Evolutionary conservation across 2,888 invertebrate genomes (phyloP), one percentile per base, ranked within the genome.

Genomic region (Flabesymbios commensalis): DNA sequence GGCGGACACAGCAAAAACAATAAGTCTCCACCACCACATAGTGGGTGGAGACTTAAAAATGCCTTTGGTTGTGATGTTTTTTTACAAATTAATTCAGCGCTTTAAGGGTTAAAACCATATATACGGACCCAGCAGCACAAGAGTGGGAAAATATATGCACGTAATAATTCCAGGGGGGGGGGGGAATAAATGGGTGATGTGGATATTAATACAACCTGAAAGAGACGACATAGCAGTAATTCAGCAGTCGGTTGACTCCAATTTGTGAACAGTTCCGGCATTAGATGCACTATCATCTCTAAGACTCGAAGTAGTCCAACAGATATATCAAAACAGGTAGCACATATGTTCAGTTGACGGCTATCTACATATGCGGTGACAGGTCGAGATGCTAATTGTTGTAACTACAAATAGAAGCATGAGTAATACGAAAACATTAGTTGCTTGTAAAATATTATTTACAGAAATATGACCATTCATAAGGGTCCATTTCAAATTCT

Each of bases 251-350:
- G 86, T 28, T 88, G 84, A 5, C 86, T 84, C 0, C 87, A 80
- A 73, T 90, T 89, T 14, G 87, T 87, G 57, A 91, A 88, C 49
- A 91, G 82, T 32, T 85, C 84, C 0, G 90, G 76, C 2, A 87
- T 88, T 17, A 90, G 84, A 5, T 86, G 85, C 1, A 89, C 85
- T 0, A 90, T 87, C 92, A 92, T 91, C 83, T 92, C 92, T 57
- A 92, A 82, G 0, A 91, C 90, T 53, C 92, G 85, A 61, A 92
- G 87, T 60, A 92, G 80, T 0, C 90, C 90, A 55, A 91, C 88
- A 24, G 91, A 88, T 57, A 92, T 84, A 76, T 92, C 91, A 79
- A 92, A 92, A 76, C 92, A 92, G 10, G 92, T 92, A 0, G 90
- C 90, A 74, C 91, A 91, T 10, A 92, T 88, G 79, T 91, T 91